phyloP scores from a whole-genome alignment of 92 coral and sea anemone species.

The Actinostola sp. region DNA sequence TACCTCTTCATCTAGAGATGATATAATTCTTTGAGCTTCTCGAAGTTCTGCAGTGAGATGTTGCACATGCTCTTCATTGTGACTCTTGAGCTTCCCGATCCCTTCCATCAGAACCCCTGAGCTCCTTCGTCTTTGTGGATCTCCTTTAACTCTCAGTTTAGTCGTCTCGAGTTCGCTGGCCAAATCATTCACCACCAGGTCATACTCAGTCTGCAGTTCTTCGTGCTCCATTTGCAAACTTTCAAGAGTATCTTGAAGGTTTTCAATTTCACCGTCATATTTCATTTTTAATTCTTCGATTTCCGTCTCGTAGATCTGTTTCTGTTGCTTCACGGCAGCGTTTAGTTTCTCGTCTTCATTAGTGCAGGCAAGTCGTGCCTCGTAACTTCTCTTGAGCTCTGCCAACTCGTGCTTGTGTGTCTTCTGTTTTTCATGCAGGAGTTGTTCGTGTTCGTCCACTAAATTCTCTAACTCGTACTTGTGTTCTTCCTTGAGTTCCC shows the following conservation, averaged over 20 bases:
- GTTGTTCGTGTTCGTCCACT: slow-evolving; percentile 56
- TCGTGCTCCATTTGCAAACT: slow-evolving; percentile 79
- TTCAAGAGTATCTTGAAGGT: slow-evolving; percentile 79
- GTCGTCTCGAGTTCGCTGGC: slow-evolving; percentile 69
- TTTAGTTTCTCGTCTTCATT: slow-evolving; percentile 38
- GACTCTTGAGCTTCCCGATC: slow-evolving; percentile 55
- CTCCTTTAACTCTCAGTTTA: slow-evolving; percentile 39
- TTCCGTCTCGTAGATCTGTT: slow-evolving; percentile 40
- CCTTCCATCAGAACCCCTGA: slow-evolving; percentile 59
- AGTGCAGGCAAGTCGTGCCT: slow-evolving; percentile 57
- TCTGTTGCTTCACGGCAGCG: slow-evolving; percentile 19
- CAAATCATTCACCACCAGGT: slow-evolving; percentile 80
- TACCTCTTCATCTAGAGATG: slow-evolving; percentile 47
- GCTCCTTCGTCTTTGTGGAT: slow-evolving; percentile 28
- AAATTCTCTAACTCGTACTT: slow-evolving; percentile 51
- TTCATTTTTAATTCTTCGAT: slow-evolving; percentile 66
- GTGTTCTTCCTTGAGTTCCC: slow-evolving; percentile 57
- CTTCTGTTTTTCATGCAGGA: slow-evolving; percentile 57
- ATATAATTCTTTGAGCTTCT: slow-evolving; percentile 54
- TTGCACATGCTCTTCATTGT: slow-evolving; percentile 51
- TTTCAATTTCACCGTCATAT: slow-evolving; percentile 71
- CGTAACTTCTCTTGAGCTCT: slow-evolving; percentile 57
- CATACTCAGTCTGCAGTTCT: slow-evolving; percentile 83
- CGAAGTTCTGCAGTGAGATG: slow-evolving; percentile 62
- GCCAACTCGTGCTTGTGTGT: slow-evolving; percentile 45